Conservation (phyloP, 2,888 invertebrate species). For the Tenthredo mesomela region DNA sequence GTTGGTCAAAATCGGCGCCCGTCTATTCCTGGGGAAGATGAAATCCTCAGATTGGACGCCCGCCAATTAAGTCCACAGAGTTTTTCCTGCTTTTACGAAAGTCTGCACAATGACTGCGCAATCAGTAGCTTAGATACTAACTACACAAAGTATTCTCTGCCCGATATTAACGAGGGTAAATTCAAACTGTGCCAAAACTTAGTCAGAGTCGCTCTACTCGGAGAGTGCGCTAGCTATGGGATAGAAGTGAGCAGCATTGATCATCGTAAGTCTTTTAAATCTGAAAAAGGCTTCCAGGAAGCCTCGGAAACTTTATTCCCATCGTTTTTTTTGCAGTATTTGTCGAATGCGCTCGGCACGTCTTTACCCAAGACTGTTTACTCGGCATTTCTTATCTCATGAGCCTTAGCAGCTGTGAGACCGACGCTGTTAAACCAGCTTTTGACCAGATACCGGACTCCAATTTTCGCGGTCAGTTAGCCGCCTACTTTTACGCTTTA, state of each 20-base stretch:
- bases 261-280: constrained; percentile 68
- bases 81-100: constrained; percentile 76
- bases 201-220: constrained; percentile 74
- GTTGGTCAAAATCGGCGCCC: constrained; percentile 59
- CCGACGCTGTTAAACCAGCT: constrained; percentile 62
- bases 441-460: constrained; percentile 68
- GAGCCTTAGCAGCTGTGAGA: constrained; percentile 72
- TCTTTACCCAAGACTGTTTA: constrained; percentile 79
- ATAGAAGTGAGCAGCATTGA: constrained; percentile 71
- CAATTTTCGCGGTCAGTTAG: constrained; percentile 67
- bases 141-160: constrained; percentile 74
- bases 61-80: constrained; percentile 66
- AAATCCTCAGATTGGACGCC: constrained; percentile 54
- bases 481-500: constrained; percentile 70
- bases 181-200: constrained; percentile 75
- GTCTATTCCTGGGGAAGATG: constrained; percentile 54
- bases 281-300: background rate
- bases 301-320: background rate
- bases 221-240: constrained; percentile 74
- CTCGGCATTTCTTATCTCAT: constrained; percentile 80
- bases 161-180: constrained; percentile 70
- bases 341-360: constrained; percentile 78
- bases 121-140: constrained; percentile 72
- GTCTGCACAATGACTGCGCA: constrained; percentile 69
- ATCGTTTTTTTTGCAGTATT: constrained; percentile 73